Evolutionary conservation across 2,888 invertebrate genomes (phyloP).

Genomic region (Synergus gifuensis): DNA sequence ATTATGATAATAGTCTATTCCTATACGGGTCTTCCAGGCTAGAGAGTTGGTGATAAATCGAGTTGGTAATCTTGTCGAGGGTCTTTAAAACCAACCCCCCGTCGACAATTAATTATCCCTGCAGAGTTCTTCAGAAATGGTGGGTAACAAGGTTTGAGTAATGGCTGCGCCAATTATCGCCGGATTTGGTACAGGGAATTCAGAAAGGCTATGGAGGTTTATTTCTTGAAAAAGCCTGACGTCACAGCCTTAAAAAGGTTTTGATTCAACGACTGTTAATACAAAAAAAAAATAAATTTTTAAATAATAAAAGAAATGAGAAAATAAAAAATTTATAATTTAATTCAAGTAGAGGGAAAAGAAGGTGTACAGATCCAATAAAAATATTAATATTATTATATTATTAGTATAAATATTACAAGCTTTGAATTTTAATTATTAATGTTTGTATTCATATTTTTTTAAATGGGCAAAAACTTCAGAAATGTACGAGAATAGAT

Average conservation of each 20-base stretch:
- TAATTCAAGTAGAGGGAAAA: too few relatives aligned
- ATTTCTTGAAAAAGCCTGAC: constrained; percentile 41
- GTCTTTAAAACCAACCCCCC: constrained; percentile 34
- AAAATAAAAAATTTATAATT: too few relatives aligned
- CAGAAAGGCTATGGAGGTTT: constrained; percentile 58
- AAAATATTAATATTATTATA: too few relatives aligned
- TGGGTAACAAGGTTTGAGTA: constrained; percentile 44
- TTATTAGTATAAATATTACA: too few relatives aligned
- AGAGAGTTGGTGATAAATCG: constrained; percentile 10
- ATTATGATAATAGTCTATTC: neutral
- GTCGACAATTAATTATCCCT: constrained; percentile 52
- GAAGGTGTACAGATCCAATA: too few relatives aligned
- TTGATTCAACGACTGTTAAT: neutral
- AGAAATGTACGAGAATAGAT: neutral
- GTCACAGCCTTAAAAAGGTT: neutral
- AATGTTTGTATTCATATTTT: too few relatives aligned
- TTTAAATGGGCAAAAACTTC: neutral
- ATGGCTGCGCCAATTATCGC: constrained; percentile 60
- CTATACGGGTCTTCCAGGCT: neutral
- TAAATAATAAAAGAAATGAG: neutral
- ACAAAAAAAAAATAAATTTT: neutral
- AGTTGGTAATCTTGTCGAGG: constrained; percentile 20
- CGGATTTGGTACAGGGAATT: constrained; percentile 58
- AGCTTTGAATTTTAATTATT: too few relatives aligned
- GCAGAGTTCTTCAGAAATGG: constrained; percentile 43